Evolutionary conservation across 2,797 vertebrate genomes (phyloP).

Genomic region (Enteromius fasciolatus): DNA sequence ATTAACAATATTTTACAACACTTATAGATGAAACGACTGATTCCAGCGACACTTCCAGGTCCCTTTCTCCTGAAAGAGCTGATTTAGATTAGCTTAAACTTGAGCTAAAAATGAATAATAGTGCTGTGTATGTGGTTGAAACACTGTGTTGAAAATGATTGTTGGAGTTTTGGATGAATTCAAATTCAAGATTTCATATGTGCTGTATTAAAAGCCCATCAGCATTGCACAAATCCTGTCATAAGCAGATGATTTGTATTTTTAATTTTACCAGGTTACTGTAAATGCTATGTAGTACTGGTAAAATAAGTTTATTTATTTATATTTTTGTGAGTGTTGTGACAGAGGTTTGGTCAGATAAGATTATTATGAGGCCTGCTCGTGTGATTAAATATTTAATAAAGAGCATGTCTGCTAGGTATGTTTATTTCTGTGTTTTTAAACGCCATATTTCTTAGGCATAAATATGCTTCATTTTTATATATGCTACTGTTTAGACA

Average conservation of each 20-base stretch:
- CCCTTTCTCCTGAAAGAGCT: background rate
- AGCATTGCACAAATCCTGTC: background rate
- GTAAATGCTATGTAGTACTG: background rate
- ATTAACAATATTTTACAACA: conserved; percentile 10
- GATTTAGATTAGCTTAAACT: background rate
- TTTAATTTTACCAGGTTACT: background rate
- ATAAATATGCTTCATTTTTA: background rate
- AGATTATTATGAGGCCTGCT: background rate
- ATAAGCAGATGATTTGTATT: conserved; percentile 1
- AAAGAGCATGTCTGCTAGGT: background rate
- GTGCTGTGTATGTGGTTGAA: background rate
- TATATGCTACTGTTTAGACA: background rate
- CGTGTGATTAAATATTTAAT: background rate
- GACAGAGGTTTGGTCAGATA: background rate
- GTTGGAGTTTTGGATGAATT: background rate
- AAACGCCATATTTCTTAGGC: background rate
- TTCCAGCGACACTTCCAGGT: background rate
- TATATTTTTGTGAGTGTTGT: background rate
- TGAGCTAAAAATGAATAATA: background rate
- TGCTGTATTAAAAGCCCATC: background rate
- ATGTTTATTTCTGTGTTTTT: background rate
- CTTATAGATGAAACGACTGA: background rate
- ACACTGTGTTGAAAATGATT: background rate
- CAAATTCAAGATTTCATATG: background rate
- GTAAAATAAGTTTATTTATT: background rate